Base-by-base conservation (phyloP, 2,113 vertebrate species). In the Thomomys bottae region DNA sequence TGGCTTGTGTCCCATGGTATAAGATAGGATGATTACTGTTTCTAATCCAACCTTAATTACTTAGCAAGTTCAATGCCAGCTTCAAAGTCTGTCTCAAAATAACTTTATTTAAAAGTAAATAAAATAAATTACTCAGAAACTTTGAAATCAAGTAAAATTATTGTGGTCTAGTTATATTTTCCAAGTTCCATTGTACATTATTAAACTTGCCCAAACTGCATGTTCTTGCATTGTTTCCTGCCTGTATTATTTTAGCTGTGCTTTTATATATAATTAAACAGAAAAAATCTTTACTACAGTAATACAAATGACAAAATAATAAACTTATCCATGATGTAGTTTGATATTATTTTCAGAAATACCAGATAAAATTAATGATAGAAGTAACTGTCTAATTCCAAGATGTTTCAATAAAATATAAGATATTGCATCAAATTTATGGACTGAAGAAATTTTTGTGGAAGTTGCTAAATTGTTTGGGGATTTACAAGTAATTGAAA, bases 401-500 rank as follows among this genome's bases (percentile, higher is more conserved):
- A 54, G 24, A 59, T 59, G 4, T 45, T 88, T 84, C 59, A 64
- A 12, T 10, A 66, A 92, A 92, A 87, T 67, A 61, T 28, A 72
- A 54, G 6, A 30, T 36, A 71, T 32, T 64, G 1, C 8, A 67
- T 45, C 66, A 88, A 90, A 70, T 32, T 40, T 61, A 82, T 82
- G 0, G 6, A 64, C 26, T 80, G 5, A 34, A 10, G 8, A 61
- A 20, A 87, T 80, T 92, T 92, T 77, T 64, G 34, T 49, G 0
- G 23, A 88, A 76, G 10, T 92, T 76, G 17, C 76, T 76, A 88
- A 71, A 73, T 78, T 95, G 42, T 91, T 88, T 73, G 84, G 30
- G 32, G 64, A 88, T 15, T 9, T 75, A 1, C 28, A 68, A 81
- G 70, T 67, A 84, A 8, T 6, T 14, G 3, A 68, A 76, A 68